A percentile compares a stretch with the other conserved stretches of the same genome.
Conservation (phyloP, 2,888 invertebrate species). For the Athalia cordata region DNA sequence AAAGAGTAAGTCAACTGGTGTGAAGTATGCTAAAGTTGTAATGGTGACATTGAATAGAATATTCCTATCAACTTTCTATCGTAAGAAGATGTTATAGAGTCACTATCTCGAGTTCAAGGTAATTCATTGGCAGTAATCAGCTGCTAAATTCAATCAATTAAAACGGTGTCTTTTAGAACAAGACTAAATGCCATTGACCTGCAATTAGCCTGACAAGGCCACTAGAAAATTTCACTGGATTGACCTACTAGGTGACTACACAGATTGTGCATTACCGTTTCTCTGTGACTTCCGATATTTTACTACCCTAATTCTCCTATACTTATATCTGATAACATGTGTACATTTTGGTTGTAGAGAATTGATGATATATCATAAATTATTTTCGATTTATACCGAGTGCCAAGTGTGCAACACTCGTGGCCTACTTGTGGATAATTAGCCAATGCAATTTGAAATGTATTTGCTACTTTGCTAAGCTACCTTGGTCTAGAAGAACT, state of each 20-base stretch:
- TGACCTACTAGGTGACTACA: slow-evolving; percentile 9
- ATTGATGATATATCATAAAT: neutral
- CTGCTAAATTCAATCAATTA: neutral
- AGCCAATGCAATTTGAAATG: slow-evolving; percentile 35
- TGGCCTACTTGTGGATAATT: slow-evolving; percentile 38
- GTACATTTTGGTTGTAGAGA: neutral
- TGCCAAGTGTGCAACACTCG: slow-evolving; percentile 31
- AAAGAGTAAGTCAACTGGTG: neutral
- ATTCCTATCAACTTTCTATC: neutral
- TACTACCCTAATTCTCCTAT: neutral
- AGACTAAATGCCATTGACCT: slow-evolving; percentile 39
- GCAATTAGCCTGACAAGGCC: neutral
- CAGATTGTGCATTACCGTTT: neutral
- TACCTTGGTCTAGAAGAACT: neutral
- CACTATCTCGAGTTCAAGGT: slow-evolving; percentile 10
- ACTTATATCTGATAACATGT: neutral
- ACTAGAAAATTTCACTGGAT: slow-evolving; percentile 17
- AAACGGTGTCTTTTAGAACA: slow-evolving; percentile 8
- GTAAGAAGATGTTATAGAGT: neutral
- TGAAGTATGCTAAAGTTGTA: neutral
- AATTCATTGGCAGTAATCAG: slow-evolving; percentile 1
- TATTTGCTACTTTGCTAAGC: neutral
- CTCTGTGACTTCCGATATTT: neutral
- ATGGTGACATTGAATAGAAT: neutral
- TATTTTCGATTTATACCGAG: slow-evolving; percentile 31